phyloP scores from a whole-genome alignment of 2,888 invertebrate genomes.

The Dynastes hyllus region DNA sequence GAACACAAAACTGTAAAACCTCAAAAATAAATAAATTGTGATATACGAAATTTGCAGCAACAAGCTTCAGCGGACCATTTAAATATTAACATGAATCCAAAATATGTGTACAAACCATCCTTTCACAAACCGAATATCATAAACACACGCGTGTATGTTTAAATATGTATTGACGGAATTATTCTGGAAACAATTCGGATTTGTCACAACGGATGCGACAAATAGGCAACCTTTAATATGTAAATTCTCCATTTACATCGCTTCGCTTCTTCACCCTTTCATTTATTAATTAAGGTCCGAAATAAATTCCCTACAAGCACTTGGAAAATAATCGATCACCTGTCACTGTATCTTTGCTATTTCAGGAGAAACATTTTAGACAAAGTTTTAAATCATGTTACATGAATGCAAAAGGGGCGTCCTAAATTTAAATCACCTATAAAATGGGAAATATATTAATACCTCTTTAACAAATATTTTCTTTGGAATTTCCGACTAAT shows the following conservation, averaged over 20 bases:
- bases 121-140: too few species aligned
- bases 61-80: neutral
- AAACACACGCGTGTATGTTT: too few species aligned
- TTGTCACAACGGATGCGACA: too few species aligned
- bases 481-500: too few species aligned
- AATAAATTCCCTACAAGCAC: neutral
- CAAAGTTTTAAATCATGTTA: too few species aligned
- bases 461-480: too few species aligned
- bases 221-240: neutral
- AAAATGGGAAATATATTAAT: too few species aligned
- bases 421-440: too few species aligned
- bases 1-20: neutral
- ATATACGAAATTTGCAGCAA: neutral
- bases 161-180: too few species aligned
- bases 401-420: too few species aligned
- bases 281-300: slow-evolving; percentile 1
- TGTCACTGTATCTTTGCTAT: neutral
- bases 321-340: slow-evolving; percentile 3
- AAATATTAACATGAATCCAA: slow-evolving; percentile 8
- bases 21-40: neutral
- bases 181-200: too few species aligned
- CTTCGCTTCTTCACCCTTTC: neutral
- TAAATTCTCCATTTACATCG: neutral
- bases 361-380: neutral
- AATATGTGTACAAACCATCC: neutral